Conservation (phyloP, 2,113 vertebrate genomes). For the Ailuropoda melanoleuca region DNA sequence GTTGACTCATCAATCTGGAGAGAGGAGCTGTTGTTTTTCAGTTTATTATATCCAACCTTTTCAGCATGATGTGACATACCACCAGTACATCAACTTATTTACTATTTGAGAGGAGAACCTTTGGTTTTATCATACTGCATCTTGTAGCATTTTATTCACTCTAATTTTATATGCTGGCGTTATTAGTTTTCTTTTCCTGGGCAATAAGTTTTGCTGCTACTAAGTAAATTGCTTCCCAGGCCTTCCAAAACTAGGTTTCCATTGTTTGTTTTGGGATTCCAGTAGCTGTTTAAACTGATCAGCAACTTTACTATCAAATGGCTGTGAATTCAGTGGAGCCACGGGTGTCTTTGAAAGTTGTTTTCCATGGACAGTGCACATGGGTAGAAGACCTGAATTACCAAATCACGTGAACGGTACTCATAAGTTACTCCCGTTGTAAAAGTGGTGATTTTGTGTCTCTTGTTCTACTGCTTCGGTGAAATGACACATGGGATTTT, state of each 20-base stretch:
- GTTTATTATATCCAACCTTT: not conserved
- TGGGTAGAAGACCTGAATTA: not conserved
- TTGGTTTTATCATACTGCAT: not conserved
- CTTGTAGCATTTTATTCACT: not conserved
- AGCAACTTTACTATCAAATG: not conserved
- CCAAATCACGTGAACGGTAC: not conserved
- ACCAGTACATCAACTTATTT: not conserved
- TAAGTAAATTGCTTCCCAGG: not conserved
- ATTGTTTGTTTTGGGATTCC: not conserved
- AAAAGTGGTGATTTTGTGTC: not conserved
- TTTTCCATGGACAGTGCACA: not conserved
- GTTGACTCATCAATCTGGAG: constrained; percentile 3
- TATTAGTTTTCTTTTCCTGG: not conserved
- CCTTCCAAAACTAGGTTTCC: not conserved
- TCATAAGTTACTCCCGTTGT: not conserved
- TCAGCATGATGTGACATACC: not conserved
- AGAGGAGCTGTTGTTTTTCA: not conserved
- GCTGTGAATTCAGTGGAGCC: not conserved
- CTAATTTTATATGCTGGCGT: not conserved
- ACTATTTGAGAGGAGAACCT: not conserved
- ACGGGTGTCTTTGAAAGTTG: not conserved
- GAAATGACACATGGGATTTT: not conserved
- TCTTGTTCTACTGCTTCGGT: not conserved
- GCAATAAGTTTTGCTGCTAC: not conserved
- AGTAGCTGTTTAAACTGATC: not conserved